These are phyloP conservation scores for Drosophila burlai DNA, from an alignment of 1,140 invertebrate species.

Conservation along the genomic window DNA sequence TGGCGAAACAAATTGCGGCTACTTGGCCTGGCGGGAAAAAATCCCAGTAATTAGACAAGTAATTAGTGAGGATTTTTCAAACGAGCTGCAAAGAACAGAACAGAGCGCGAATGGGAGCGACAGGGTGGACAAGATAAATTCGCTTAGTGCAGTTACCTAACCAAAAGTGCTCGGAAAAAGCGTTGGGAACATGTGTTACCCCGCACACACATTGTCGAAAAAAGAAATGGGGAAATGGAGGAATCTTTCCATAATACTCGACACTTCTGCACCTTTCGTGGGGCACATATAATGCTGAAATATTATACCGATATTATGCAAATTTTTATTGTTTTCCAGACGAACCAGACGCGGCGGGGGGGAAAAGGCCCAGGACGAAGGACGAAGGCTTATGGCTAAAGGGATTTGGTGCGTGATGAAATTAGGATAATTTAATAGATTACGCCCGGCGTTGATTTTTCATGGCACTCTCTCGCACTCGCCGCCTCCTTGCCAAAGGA, in stretches of 20 bases:
- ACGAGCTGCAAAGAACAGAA: conserved; percentile 42
- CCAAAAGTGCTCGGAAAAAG: conserved; percentile 16
- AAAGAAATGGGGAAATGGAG: conserved; percentile 11
- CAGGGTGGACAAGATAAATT: conserved; percentile 45
- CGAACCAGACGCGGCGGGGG: conserved; percentile 20
- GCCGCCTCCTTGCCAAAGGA: not conserved
- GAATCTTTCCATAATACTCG: conserved; percentile 57
- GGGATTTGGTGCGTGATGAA: conserved; percentile 83
- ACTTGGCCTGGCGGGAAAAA: conserved; percentile 61
- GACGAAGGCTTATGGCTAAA: conserved; percentile 64
- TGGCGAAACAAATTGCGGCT: conserved; percentile 71
- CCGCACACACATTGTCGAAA: conserved; percentile 15
- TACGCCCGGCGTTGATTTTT: conserved; percentile 79
- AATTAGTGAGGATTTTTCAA: conserved; percentile 72
- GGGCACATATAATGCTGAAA: conserved; percentile 75
- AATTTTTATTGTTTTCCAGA: conserved; percentile 81
- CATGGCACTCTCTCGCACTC: conserved; percentile 42
- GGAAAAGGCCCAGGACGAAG: conserved; percentile 7
- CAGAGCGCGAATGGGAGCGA: not conserved
- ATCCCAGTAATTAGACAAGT: conserved; percentile 76
- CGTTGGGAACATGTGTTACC: conserved; percentile 66
- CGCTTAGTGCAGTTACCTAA: conserved; percentile 37
- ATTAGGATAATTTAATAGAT: conserved; percentile 84
- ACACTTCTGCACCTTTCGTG: conserved; percentile 73
- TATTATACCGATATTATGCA: conserved; percentile 84